Percentiles rank a stretch among this genome's conserved stretches.
phyloP scores from a whole-genome alignment of 1,140 invertebrate species.

The Pseudomyrmex flavicornis region DNA sequence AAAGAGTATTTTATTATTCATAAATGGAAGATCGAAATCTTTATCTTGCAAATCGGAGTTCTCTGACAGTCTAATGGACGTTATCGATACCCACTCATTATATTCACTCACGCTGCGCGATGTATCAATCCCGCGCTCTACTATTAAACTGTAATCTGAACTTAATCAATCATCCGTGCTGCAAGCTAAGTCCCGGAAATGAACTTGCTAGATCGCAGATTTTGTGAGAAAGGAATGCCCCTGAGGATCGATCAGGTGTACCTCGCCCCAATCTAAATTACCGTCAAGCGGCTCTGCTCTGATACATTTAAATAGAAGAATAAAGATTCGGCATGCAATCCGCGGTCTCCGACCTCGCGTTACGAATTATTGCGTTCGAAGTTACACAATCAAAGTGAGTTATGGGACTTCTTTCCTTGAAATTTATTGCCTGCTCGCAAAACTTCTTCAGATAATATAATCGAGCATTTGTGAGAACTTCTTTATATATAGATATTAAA shows the following conservation, averaged over 20 bases:
- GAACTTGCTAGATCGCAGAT: conserved; percentile 58
- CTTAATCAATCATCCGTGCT: conserved; percentile 59
- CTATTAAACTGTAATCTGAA: conserved; percentile 58
- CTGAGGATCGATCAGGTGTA: conserved; percentile 40
- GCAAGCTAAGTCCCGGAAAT: conserved; percentile 52
- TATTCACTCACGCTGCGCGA: conserved; percentile 19
- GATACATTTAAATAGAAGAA: conserved; percentile 53
- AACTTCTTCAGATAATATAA: too few relatives aligned
- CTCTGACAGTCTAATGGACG: neutral
- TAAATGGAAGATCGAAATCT: neutral
- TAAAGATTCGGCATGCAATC: neutral
- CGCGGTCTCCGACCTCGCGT: neutral
- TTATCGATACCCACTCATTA: conserved; percentile 49
- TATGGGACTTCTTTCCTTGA: too few relatives aligned
- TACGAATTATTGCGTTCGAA: neutral
- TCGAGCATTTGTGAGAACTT: too few relatives aligned
- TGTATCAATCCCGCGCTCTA: conserved; percentile 41
- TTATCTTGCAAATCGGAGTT: neutral
- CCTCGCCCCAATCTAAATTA: conserved; percentile 21
- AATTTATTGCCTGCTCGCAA: too few relatives aligned
- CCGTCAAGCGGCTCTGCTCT: neutral
- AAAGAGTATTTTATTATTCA: neutral
- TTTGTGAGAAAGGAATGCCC: conserved; percentile 40
- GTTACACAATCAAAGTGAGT: too few relatives aligned
- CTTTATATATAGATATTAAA: too few relatives aligned